These are phyloP conservation scores for Pipra filicauda DNA, from an alignment of 2,113 vertebrate species.

Conservation along the genomic window DNA sequence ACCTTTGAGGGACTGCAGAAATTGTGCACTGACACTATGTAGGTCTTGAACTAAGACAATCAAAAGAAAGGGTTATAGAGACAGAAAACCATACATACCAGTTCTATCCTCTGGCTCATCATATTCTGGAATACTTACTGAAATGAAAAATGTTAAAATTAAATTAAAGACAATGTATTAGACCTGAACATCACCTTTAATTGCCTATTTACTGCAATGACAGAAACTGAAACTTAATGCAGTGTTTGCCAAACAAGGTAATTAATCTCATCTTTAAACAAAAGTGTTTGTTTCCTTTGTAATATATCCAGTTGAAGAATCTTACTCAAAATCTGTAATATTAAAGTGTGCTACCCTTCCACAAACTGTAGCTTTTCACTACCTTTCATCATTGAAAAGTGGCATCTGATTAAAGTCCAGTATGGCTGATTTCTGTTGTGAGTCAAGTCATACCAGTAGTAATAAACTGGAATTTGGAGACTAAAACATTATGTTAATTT, in stretches of 20 bases:
- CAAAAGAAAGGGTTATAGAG: conserved; percentile 29
- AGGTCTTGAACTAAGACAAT: conserved; percentile 28
- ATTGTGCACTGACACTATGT: background rate
- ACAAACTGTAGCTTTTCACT: background rate
- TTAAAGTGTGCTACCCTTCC: background rate
- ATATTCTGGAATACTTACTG: conserved; percentile 80
- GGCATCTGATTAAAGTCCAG: background rate
- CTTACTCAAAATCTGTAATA: background rate
- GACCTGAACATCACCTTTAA: conserved; percentile 65
- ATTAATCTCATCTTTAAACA: conserved; percentile 27
- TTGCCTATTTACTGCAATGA: conserved; percentile 32
- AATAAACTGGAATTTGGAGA: background rate
- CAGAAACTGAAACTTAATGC: conserved; percentile 29
- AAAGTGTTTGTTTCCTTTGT: background rate
- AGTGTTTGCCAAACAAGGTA: conserved; percentile 24
- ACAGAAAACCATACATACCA: conserved; percentile 70
- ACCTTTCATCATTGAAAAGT: background rate
- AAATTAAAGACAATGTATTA: conserved; percentile 65
- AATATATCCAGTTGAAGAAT: background rate
- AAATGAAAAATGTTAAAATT: conserved; percentile 72
- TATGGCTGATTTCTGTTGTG: background rate
- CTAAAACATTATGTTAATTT: background rate
- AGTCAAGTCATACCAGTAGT: background rate
- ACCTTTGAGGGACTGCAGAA: background rate
- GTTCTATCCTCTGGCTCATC: conserved; percentile 77